These are phyloP conservation scores for Colossoma macropomum DNA, from an alignment of 2,113 vertebrate genomes.

Conservation along the genomic window DNA sequence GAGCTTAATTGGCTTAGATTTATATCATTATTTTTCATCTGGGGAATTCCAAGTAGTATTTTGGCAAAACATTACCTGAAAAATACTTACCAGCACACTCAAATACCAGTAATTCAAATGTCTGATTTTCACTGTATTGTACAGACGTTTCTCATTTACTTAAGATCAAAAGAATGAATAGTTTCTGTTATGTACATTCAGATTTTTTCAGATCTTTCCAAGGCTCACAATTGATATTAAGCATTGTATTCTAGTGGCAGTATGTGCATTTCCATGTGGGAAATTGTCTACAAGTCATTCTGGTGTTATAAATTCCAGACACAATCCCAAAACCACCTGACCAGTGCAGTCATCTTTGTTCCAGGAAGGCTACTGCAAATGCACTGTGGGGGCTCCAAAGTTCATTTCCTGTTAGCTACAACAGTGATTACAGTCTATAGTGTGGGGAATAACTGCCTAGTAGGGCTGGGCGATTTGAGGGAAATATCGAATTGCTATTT, in stretches of 20 bases:
- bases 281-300: neutral
- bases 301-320: neutral
- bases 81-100: neutral
- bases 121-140: neutral
- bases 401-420: neutral
- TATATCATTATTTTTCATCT: neutral
- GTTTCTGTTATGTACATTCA: neutral
- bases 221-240: neutral
- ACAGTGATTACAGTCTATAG: neutral
- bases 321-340: neutral
- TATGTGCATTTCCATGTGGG: neutral
- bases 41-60: neutral
- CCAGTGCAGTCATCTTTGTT: neutral
- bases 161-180: neutral
- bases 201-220: too few relatives aligned
- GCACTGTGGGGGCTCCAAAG: neutral
- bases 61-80: neutral
- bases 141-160: neutral
- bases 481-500: too few relatives aligned
- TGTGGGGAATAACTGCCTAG: neutral
- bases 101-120: too few relatives aligned
- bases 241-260: neutral
- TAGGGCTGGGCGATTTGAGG: neutral
- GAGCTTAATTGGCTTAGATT: neutral
- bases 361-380: neutral